A percentile compares a stretch with the other conserved stretches of the same genome.
phyloP scores from a whole-genome alignment of 2,888 invertebrate genomes.

The Brassicogethes aeneus region DNA sequence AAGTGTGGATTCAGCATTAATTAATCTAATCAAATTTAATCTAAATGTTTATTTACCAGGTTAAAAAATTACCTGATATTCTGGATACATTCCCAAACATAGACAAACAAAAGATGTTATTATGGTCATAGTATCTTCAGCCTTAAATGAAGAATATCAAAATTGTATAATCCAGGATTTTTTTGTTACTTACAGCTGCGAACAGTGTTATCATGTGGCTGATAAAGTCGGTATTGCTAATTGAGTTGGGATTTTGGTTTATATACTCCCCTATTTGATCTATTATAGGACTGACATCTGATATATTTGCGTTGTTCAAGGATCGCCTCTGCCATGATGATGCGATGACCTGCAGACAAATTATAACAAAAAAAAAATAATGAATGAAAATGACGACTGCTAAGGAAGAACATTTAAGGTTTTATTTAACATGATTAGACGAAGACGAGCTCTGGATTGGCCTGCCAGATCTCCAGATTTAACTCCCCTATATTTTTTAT shows the following conservation, averaged over 20 bases:
- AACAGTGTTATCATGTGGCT: constrained; percentile 25
- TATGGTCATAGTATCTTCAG: constrained; percentile 28
- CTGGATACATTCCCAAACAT: constrained; percentile 33
- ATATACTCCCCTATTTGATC: constrained; percentile 21
- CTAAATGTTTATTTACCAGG: too few species aligned
- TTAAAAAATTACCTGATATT: constrained; percentile 33
- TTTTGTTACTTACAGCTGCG: constrained; percentile 22
- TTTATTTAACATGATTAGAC: too few species aligned
- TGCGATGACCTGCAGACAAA: background rate
- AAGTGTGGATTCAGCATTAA: too few species aligned
- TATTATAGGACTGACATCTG: constrained; percentile 18
- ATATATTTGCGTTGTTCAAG: constrained; percentile 1
- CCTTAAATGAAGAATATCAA: constrained; percentile 18
- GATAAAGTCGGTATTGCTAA: constrained; percentile 19
- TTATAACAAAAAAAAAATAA: too few species aligned
- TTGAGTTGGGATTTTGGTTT: constrained; percentile 17
- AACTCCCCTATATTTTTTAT: too few species aligned
- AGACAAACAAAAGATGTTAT: constrained; percentile 21
- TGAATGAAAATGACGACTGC: too few species aligned
- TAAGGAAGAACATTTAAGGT: too few species aligned
- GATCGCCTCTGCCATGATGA: constrained; percentile 17
- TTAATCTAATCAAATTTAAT: too few species aligned
- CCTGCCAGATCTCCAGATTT: too few species aligned
- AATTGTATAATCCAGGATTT: background rate
- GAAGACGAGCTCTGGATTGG: too few species aligned